Conservation (phyloP, 2,888 invertebrate genomes). For the Polylopha cassiicola region DNA sequence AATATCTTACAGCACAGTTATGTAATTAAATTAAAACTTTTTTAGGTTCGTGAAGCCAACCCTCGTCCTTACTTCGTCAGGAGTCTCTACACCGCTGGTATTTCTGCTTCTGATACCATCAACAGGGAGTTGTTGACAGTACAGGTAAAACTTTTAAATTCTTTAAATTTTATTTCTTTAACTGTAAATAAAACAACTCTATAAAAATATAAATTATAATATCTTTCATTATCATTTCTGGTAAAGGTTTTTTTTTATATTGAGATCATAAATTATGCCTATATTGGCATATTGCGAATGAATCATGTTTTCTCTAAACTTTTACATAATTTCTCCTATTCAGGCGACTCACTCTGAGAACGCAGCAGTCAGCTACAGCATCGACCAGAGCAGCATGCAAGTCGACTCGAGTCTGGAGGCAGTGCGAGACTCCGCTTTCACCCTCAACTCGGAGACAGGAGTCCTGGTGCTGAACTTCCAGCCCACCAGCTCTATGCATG, state of each 20-base stretch:
- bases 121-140: conserved; percentile 67
- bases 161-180: no score
- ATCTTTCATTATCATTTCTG: no score
- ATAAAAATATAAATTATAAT: no score
- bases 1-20: no score
- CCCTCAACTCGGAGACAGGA: conserved; percentile 57
- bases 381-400: conserved; percentile 51
- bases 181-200: no score
- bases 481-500: conserved; percentile 74
- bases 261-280: no score
- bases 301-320: conserved; percentile 1
- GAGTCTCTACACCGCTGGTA: conserved; percentile 69
- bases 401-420: conserved; percentile 59
- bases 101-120: conserved; percentile 60
- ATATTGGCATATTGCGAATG: no score
- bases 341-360: conserved; percentile 79
- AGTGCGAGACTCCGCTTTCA: conserved; percentile 57
- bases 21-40: conserved; percentile 5
- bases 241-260: no score
- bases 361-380: conserved; percentile 55
- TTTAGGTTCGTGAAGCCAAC: conserved; percentile 78
- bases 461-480: conserved; percentile 68
- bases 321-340: not conserved
- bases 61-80: conserved; percentile 76
- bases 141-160: no score